A percentile compares a stretch with the other conserved stretches of the same genome.
Conservation (phyloP, 2,797 vertebrate genomes). For the Pseudomugil gertrudae region DNA sequence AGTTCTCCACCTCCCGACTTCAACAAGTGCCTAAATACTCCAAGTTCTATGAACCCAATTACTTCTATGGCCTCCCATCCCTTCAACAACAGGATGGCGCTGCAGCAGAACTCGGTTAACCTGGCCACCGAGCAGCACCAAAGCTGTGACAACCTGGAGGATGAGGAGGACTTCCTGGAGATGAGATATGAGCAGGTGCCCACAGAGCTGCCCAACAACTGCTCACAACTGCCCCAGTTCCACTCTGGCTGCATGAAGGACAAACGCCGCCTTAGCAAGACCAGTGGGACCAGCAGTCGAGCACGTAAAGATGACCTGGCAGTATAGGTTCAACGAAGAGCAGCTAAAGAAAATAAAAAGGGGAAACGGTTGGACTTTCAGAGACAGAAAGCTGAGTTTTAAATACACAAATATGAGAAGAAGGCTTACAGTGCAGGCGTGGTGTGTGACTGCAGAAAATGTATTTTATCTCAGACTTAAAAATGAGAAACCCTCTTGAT, state of each 20-base stretch:
- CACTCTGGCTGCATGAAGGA: slow-evolving; percentile 80
- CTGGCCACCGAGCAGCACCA: slow-evolving; percentile 88
- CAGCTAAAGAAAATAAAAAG: not conserved
- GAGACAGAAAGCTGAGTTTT: not conserved
- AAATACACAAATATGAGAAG: slow-evolving; percentile 10
- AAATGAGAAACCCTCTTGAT: slow-evolving; percentile 16
- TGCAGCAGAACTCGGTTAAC: slow-evolving; percentile 93
- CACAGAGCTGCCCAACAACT: slow-evolving; percentile 72
- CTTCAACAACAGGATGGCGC: slow-evolving; percentile 89
- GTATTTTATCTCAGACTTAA: not conserved
- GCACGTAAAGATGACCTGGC: slow-evolving; percentile 90
- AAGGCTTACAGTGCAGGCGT: slow-evolving; percentile 20
- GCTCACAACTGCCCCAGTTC: slow-evolving; percentile 65
- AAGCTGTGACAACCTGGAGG: slow-evolving; percentile 72
- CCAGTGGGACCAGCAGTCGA: slow-evolving; percentile 89
- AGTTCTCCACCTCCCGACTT: slow-evolving; percentile 94
- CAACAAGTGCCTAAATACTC: slow-evolving; percentile 84
- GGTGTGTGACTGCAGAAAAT: slow-evolving; percentile 10
- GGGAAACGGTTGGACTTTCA: not conserved
- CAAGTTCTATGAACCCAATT: slow-evolving; percentile 66
- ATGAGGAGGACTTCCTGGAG: slow-evolving; percentile 83
- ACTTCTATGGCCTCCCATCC: slow-evolving; percentile 79
- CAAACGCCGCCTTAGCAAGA: slow-evolving; percentile 91
- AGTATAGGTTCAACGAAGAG: slow-evolving; percentile 76
- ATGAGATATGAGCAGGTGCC: slow-evolving; percentile 81